Conservation (phyloP, 2,113 vertebrate species). For the Cinclus mexicanus region DNA sequence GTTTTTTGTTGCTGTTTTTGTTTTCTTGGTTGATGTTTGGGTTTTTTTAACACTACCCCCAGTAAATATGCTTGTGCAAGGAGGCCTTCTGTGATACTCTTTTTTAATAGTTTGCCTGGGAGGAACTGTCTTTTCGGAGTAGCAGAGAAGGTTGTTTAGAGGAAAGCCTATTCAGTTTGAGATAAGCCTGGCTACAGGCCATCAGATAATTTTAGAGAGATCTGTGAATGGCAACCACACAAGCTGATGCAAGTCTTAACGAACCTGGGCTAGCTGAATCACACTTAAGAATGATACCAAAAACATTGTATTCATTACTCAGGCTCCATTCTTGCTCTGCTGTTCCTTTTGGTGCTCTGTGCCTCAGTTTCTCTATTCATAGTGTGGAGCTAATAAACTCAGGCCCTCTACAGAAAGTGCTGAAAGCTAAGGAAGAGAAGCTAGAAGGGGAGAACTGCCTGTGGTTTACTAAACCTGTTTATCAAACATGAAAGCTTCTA, state of each 20-base stretch:
- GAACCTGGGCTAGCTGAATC: neutral
- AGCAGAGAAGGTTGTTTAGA: neutral
- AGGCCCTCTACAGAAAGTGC: neutral
- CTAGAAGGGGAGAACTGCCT: neutral
- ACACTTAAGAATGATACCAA: neutral
- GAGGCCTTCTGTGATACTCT: neutral
- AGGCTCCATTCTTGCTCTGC: neutral
- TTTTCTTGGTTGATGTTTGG: neutral
- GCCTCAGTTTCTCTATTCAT: neutral
- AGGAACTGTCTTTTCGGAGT: neutral
- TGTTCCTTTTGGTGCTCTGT: neutral
- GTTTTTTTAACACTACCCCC: neutral
- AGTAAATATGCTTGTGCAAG: fast-evolving
- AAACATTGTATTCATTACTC: fast-evolving
- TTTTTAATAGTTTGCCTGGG: neutral
- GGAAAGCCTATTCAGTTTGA: neutral
- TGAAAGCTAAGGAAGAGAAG: neutral
- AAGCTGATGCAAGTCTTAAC: neutral
- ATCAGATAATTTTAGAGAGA: neutral
- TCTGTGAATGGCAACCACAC: neutral
- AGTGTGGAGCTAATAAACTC: neutral
- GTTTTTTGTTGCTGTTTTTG: neutral
- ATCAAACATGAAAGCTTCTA: neutral
- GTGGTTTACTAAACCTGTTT: neutral
- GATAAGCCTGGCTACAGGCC: neutral